phyloP scores from a whole-genome alignment of 2,888 invertebrate genomes.

The Polylopha cassiicola region DNA sequence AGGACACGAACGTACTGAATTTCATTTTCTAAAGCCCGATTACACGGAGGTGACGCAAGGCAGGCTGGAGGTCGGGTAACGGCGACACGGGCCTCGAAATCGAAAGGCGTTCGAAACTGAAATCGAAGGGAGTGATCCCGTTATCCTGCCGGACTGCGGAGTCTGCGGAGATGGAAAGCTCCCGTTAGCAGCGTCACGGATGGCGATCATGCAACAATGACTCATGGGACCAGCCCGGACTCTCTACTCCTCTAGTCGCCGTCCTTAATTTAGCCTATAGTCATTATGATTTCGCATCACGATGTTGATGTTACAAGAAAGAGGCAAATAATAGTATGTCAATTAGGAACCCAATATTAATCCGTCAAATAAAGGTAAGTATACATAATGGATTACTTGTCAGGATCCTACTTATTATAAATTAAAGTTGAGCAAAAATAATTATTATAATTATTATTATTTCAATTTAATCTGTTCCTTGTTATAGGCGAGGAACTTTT shows the following conservation, averaged over 20 bases:
- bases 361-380: too few species aligned
- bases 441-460: too few species aligned
- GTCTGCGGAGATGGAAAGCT: constrained; percentile 68
- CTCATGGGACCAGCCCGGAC: constrained; percentile 24
- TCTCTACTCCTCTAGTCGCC: constrained; percentile 8
- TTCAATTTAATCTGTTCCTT: too few species aligned
- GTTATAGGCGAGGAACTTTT: too few species aligned
- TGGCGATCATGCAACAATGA: constrained; percentile 46
- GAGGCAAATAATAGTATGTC: too few species aligned
- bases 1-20: constrained; percentile 63
- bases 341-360: too few species aligned
- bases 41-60: constrained; percentile 64
- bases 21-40: constrained; percentile 76
- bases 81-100: constrained; percentile 62
- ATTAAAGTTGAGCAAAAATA: too few species aligned
- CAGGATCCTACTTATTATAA: too few species aligned
- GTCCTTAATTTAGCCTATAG: constrained; percentile 7
- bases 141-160: constrained; percentile 62
- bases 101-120: constrained; percentile 70
- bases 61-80: constrained; percentile 57
- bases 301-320: too few species aligned
- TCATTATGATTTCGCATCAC: too few species aligned
- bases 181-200: constrained; percentile 60
- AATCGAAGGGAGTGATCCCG: constrained; percentile 73
- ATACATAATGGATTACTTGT: too few species aligned